A percentile compares a stretch with the other conserved stretches of the same genome.
Conservation (phyloP, 2,888 invertebrate species). For the Rambutsinella grinnellia region DNA sequence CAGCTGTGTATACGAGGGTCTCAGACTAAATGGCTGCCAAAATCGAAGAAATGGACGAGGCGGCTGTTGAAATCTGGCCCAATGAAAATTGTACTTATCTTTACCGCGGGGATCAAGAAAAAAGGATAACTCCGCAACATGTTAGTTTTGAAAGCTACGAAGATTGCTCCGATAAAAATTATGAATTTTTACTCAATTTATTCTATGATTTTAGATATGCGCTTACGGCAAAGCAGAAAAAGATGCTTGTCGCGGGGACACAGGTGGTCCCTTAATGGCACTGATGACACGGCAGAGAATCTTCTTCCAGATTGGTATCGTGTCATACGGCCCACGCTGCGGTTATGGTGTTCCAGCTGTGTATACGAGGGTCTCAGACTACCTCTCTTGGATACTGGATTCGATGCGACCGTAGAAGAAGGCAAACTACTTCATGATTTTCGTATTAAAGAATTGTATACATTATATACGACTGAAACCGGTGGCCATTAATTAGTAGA, state of each 20-base stretch:
- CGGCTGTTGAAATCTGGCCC: slow-evolving; percentile 48
- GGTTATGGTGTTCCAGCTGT: slow-evolving; percentile 54
- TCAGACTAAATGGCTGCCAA: slow-evolving; percentile 44
- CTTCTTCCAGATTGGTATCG: slow-evolving; percentile 60
- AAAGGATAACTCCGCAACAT: slow-evolving; percentile 29
- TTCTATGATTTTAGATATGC: slow-evolving; percentile 39
- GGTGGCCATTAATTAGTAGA: slow-evolving; percentile 38
- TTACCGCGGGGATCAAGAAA: slow-evolving; percentile 36
- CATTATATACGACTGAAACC: slow-evolving; percentile 43
- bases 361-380: slow-evolving; percentile 51
- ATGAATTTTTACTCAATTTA: neutral
- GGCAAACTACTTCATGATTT: too few relatives aligned
- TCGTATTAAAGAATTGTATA: neutral
- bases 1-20: slow-evolving; percentile 57
- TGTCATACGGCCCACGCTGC: slow-evolving; percentile 59
- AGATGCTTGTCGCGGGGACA: slow-evolving; percentile 50
- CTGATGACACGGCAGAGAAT: slow-evolving; percentile 46
- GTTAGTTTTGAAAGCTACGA: slow-evolving; percentile 24
- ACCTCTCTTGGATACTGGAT: slow-evolving; percentile 57
- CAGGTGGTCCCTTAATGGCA: slow-evolving; percentile 58
- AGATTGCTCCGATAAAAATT: neutral
- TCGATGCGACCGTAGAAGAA: slow-evolving; percentile 41
- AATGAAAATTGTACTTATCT: slow-evolving; percentile 54
- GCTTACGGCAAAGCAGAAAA: slow-evolving; percentile 43
- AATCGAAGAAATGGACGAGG: slow-evolving; percentile 43